Conservation (phyloP, 2,113 vertebrate genomes). For the Cyprinodon tularosa region DNA sequence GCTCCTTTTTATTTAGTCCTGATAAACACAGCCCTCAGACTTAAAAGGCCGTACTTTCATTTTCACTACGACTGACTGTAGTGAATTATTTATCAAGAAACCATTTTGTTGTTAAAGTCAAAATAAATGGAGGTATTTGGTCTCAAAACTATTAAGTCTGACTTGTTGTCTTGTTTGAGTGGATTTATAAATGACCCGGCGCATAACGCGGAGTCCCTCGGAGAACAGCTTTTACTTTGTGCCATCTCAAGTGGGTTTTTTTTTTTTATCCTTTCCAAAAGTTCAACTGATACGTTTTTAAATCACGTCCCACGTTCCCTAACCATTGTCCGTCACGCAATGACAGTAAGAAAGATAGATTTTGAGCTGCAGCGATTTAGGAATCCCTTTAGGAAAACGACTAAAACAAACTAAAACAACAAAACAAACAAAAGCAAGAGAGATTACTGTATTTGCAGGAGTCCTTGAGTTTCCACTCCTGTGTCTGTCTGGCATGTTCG, state of each 20-base stretch:
- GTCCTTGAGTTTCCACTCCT: conserved; percentile 62
- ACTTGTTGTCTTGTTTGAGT: conserved; percentile 11
- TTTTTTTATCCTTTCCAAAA: conserved; percentile 10
- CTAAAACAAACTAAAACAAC: conserved; percentile 19
- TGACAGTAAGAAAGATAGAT: conserved; percentile 61
- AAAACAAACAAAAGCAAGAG: conserved; percentile 42
- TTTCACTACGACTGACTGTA: conserved; percentile 4
- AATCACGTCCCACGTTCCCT: conserved; percentile 40
- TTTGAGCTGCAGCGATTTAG: conserved; percentile 19
- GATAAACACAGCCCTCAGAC: not conserved
- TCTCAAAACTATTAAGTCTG: conserved; percentile 4
- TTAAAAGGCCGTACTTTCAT: not conserved
- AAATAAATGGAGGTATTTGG: conserved; percentile 4
- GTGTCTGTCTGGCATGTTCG: conserved; percentile 30
- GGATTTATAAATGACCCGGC: not conserved
- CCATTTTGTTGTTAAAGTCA: not conserved
- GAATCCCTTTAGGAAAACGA: conserved; percentile 39
- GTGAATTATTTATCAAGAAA: not conserved
- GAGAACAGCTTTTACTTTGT: conserved; percentile 1
- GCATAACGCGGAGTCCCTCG: not conserved
- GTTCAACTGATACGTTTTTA: conserved; percentile 46
- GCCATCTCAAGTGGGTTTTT: conserved; percentile 24
- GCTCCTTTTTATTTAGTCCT: not conserved
- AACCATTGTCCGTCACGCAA: conserved; percentile 22
- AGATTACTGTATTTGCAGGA: conserved; percentile 61